These are phyloP conservation scores for Tragelaphus scriptus DNA, from an alignment of 2,113 vertebrate species.

Conservation along the genomic window DNA sequence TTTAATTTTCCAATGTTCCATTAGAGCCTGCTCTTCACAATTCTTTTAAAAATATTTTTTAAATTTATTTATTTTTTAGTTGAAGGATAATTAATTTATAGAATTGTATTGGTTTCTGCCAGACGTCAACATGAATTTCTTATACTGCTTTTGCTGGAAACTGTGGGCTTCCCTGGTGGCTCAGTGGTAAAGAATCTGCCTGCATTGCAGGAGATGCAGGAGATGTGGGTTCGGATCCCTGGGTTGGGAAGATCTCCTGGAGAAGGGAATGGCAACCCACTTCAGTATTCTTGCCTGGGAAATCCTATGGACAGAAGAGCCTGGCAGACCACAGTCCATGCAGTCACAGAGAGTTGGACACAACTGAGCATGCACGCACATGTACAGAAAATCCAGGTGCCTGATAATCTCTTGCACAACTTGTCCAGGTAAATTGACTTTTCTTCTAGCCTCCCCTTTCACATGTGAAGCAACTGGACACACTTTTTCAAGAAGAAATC, in stretches of 20 bases:
- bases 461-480: not conserved
- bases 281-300: not conserved
- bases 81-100: not conserved
- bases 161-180: not conserved
- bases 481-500: not conserved
- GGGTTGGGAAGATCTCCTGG: not conserved
- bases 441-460: not conserved
- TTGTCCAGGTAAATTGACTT: not conserved
- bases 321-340: not conserved
- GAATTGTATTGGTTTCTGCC: not conserved
- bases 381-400: not conserved
- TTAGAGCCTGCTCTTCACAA: not conserved
- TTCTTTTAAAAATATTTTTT: not conserved
- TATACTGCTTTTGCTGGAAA: not conserved
- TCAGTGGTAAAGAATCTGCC: not conserved
- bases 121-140: not conserved
- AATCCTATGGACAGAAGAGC: not conserved
- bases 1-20: not conserved
- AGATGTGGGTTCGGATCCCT: not conserved
- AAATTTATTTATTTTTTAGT: not conserved
- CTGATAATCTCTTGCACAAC: not conserved
- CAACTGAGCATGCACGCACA: not conserved
- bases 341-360: not conserved
- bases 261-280: not conserved
- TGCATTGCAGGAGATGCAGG: not conserved